phyloP scores from a whole-genome alignment of 2,797 vertebrate species.

The Parauchenoglanis ngamensis region DNA sequence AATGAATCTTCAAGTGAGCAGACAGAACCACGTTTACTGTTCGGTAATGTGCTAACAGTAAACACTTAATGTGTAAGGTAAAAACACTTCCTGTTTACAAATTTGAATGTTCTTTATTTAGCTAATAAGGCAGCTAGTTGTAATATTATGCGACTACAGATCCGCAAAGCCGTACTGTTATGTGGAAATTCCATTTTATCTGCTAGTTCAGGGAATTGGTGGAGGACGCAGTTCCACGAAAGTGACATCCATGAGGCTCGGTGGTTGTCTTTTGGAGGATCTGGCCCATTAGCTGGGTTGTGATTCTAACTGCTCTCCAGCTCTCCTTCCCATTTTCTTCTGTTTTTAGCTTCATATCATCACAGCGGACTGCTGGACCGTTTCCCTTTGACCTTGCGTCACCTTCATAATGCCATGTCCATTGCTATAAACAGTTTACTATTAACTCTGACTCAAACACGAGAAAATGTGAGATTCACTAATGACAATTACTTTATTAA shows the following conservation, averaged over 20 bases:
- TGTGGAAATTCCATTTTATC: not conserved
- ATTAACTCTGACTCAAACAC: not conserved
- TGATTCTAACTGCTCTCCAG: conserved; percentile 1
- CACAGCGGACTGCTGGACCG: not conserved
- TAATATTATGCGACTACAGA: not conserved
- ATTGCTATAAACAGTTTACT: not conserved
- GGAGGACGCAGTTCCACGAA: not conserved
- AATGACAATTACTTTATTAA: not conserved
- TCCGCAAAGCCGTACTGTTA: not conserved
- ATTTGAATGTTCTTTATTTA: not conserved
- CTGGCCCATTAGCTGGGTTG: not conserved
- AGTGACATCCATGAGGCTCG: not conserved
- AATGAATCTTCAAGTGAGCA: not conserved
- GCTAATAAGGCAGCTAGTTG: not conserved
- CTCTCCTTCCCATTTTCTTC: too few species aligned
- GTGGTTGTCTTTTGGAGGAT: not conserved
- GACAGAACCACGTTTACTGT: not conserved
- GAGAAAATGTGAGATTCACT: too few species aligned
- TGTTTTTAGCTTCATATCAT: conserved; percentile 8
- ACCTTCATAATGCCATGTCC: not conserved
- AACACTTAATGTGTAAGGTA: not conserved
- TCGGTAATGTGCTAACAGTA: not conserved
- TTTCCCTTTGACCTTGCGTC: not conserved
- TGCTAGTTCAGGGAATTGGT: not conserved
- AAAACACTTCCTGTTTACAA: conserved; percentile 4